Percentiles rank a stretch among this genome's conserved stretches.
Evolutionary conservation across 2,888 invertebrate species (phyloP).

Genomic region (Andrena dorsata): DNA sequence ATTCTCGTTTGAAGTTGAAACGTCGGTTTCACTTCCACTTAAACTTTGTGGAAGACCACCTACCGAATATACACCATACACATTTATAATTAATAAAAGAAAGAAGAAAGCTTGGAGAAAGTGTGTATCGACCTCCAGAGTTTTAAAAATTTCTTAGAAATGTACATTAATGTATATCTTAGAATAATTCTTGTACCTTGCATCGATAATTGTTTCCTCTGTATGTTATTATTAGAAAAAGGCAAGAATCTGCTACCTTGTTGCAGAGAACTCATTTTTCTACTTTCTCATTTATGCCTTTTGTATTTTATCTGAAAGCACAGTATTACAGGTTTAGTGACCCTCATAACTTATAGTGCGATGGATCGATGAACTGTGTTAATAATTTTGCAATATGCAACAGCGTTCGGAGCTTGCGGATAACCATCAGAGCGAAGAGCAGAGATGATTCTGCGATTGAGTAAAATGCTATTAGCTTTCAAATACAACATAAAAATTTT

Average conservation of each 20-base stretch:
- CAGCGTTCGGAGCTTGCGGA: neutral
- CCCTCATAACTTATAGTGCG: neutral
- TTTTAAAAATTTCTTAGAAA: neutral
- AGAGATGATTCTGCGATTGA: too few species aligned
- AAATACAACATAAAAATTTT: too few species aligned
- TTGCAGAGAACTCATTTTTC: constrained; percentile 87
- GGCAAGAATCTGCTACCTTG: constrained; percentile 88
- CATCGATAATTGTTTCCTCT: constrained; percentile 87
- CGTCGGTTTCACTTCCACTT: constrained; percentile 95
- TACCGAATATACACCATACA: constrained; percentile 68
- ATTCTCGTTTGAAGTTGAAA: constrained; percentile 96
- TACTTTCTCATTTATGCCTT: constrained; percentile 79
- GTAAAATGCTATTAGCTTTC: too few species aligned
- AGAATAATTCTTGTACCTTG: constrained; percentile 76
- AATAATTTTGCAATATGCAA: neutral
- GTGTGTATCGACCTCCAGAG: too few species aligned
- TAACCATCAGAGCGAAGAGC: too few species aligned
- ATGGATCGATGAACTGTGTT: neutral
- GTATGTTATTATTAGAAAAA: constrained; percentile 87
- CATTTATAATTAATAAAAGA: neutral
- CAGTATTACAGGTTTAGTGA: neutral
- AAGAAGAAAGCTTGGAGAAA: neutral
- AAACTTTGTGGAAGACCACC: constrained; percentile 90
- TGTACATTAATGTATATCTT: neutral
- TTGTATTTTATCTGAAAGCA: constrained; percentile 85